These are phyloP conservation scores for Blastomussa wellsi DNA, from an alignment of 92 coral and sea anemone genomes.

Conservation along the genomic window DNA sequence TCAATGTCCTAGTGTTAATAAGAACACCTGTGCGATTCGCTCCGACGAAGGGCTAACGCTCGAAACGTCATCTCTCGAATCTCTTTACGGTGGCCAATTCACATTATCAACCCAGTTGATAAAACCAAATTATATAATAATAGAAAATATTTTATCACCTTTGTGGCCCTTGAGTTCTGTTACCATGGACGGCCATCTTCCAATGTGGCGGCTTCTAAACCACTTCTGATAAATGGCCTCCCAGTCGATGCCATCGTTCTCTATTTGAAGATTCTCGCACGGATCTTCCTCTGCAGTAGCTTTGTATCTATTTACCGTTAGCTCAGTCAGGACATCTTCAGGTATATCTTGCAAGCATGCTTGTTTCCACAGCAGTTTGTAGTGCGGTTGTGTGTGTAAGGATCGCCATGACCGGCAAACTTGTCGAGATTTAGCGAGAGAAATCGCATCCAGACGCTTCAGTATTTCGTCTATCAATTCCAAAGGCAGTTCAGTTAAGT, in stretches of 20 bases:
- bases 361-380: slow-evolving; percentile 68
- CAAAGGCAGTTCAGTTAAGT: slow-evolving; percentile 55
- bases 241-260: slow-evolving; percentile 50
- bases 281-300: background rate
- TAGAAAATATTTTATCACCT: too few relatives aligned
- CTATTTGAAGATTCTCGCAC: background rate
- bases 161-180: slow-evolving; percentile 57
- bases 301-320: slow-evolving; percentile 49
- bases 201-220: slow-evolving; percentile 72
- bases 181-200: slow-evolving; percentile 79
- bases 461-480: slow-evolving; percentile 76
- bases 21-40: too few relatives aligned
- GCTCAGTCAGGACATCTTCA: slow-evolving; percentile 64
- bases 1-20: too few relatives aligned
- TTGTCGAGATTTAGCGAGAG: slow-evolving; percentile 79
- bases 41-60: too few relatives aligned
- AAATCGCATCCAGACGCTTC: slow-evolving; percentile 77
- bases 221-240: slow-evolving; percentile 75
- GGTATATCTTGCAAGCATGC: slow-evolving; percentile 70
- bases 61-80: too few relatives aligned
- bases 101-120: too few relatives aligned
- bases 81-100: too few relatives aligned
- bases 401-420: slow-evolving; percentile 88
- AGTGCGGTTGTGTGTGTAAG: slow-evolving; percentile 60
- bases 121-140: too few relatives aligned